phyloP scores from a whole-genome alignment of 1,140 invertebrate species.

The Phortica variegata region DNA sequence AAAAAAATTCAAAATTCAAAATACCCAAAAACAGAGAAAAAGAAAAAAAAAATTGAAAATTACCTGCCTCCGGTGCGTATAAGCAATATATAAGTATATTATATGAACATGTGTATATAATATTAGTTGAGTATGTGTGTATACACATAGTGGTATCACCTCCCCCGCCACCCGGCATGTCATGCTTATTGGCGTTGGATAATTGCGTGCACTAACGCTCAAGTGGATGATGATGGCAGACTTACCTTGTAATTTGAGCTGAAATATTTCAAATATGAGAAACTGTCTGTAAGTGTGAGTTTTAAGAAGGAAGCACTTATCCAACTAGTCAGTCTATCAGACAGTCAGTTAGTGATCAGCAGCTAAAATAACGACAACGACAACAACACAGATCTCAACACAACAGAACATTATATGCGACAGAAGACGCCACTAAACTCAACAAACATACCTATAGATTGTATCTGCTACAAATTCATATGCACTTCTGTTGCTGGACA shows the following conservation, averaged over 20 bases:
- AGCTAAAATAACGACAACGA: neutral
- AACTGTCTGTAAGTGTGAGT: conserved; percentile 15
- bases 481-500: conserved; percentile 3
- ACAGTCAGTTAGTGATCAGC: neutral
- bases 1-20: neutral
- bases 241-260: conserved; percentile 57
- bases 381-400: too few species aligned
- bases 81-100: conserved; percentile 33
- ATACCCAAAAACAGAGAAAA: conserved; percentile 5
- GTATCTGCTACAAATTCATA: conserved; percentile 28
- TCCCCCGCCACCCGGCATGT: too few species aligned
- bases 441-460: too few species aligned
- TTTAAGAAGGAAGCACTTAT: conserved; percentile 53
- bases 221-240: conserved; percentile 6
- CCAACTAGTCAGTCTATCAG: conserved; percentile 43
- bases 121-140: too few species aligned
- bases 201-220: neutral
- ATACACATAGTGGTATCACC: too few species aligned
- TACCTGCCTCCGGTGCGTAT: conserved; percentile 44
- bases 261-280: conserved; percentile 23
- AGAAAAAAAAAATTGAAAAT: conserved; percentile 39
- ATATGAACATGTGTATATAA: too few species aligned
- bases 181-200: too few species aligned
- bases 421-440: conserved; percentile 3
- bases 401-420: conserved; percentile 3